Percentiles rank a stretch among this genome's conserved stretches.
These are phyloP conservation scores for Stylophora pistillata DNA, from an alignment of 64 coral and sea anemone species.

Conservation along the genomic window DNA sequence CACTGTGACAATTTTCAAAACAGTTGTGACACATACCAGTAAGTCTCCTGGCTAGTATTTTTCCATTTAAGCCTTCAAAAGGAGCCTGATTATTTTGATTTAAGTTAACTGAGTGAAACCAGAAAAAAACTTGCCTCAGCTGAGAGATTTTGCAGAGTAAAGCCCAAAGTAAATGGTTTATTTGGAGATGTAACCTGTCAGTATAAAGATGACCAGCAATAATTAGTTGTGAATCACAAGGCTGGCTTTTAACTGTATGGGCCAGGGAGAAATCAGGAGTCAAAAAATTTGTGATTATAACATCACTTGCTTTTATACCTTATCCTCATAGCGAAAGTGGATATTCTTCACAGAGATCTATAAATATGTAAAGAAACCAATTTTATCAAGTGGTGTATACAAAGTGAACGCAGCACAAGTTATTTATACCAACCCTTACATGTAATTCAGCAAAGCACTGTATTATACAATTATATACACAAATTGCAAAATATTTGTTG, in stretches of 20 bases:
- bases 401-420: not conserved
- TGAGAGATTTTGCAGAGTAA: constrained; percentile 81
- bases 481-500: not conserved
- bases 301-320: constrained; percentile 35
- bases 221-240: not conserved
- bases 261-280: too few relatives aligned
- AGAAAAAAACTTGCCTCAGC: constrained; percentile 82
- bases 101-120: not conserved
- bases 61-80: too few relatives aligned
- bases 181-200: constrained; percentile 69
- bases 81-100: not conserved
- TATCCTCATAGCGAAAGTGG: constrained; percentile 94
- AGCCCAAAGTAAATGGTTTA: constrained; percentile 84
- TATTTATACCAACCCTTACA: too few relatives aligned
- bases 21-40: too few relatives aligned
- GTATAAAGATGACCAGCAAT: not conserved
- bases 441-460: too few relatives aligned
- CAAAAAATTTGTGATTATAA: not conserved
- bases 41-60: too few relatives aligned
- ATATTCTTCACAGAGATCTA: constrained; percentile 92
- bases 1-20: too few relatives aligned
- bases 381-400: too few relatives aligned
- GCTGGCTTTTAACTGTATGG: not conserved
- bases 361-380: not conserved
- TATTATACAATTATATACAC: too few relatives aligned